Conservation (phyloP, 2,888 invertebrate species). For the Melanostoma scalare region DNA sequence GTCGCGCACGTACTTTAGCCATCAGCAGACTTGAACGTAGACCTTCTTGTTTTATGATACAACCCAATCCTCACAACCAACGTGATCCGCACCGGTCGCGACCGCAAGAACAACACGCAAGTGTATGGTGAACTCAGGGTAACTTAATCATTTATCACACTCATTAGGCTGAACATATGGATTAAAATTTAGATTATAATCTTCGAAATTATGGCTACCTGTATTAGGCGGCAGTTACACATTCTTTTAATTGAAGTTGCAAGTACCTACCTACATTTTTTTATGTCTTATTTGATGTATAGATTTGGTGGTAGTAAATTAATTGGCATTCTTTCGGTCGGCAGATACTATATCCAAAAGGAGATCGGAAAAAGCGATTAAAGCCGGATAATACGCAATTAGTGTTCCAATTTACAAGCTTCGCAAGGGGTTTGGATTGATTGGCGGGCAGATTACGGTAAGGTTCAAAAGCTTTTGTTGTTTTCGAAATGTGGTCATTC, state of each 20-base stretch:
- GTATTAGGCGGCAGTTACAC: constrained; percentile 31
- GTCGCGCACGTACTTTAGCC: constrained; percentile 6
- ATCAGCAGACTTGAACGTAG: constrained; percentile 3
- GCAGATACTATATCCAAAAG: constrained; percentile 25
- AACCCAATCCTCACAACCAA: neutral
- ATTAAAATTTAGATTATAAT: constrained; percentile 58
- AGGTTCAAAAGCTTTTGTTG: constrained; percentile 9
- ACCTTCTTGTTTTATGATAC: constrained; percentile 31
- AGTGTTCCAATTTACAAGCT: neutral
- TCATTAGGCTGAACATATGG: constrained; percentile 39
- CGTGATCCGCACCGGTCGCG: neutral
- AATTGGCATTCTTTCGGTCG: constrained; percentile 17
- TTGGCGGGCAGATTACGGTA: neutral
- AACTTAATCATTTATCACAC: constrained; percentile 33
- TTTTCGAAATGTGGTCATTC: neutral
- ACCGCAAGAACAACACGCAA: neutral
- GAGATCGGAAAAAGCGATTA: constrained; percentile 41
- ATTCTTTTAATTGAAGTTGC: constrained; percentile 18
- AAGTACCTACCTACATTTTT: neutral
- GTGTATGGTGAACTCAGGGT: neutral
- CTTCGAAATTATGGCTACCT: constrained; percentile 52
- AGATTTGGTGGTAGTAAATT: constrained; percentile 13
- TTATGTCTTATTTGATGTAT: constrained; percentile 1
- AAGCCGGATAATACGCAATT: constrained; percentile 17
- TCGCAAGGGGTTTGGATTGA: constrained; percentile 4